Percentiles rank a stretch among this genome's conserved stretches.
Conservation (phyloP, 2,113 vertebrate species). For the Oryctolagus cuniculus region mOryCun1.1 NC_091432.1:1228501-1229000, state of each 20-base stretch:
- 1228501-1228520: no score
- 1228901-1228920: no score
- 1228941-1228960: no score
- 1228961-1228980: no score
- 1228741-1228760: rapidly evolving
- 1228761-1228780: rapidly evolving
- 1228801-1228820: no score
- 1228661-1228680: no score
- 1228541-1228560: no score
- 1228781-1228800: not conserved
- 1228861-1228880: not conserved
- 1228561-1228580: not conserved
- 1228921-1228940: no score
- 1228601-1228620: not conserved
- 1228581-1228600: not conserved
- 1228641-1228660: not conserved
- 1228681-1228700: not conserved
- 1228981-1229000: no score
- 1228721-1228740: rapidly evolving
- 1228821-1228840: no score
- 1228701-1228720: not conserved
- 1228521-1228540: no score
- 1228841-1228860: not conserved
- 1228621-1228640: not conserved
- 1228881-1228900: no score